Evolutionary conservation across 2,113 vertebrate species (phyloP), one percentile per base, ranked within the genome.

Genomic region (Passer montanus): DNA sequence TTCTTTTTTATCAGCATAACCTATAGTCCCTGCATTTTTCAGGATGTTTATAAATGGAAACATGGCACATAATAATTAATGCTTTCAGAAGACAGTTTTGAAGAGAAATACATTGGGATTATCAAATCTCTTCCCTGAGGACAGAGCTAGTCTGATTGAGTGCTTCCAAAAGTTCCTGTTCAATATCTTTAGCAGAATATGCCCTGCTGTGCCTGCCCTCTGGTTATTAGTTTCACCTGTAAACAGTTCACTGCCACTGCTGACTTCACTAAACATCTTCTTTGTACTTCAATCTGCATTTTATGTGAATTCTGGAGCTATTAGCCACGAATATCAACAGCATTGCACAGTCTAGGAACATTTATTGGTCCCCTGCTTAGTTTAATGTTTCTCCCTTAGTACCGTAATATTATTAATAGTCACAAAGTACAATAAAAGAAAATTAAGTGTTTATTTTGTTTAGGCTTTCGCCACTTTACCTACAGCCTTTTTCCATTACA

Each of bases 391-490:
- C 96, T 97, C 95, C 97, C 93, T 97, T 96, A 97, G 97, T 96
- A 93, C 93, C 76, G 35, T 96, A 97, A 97, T 97, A 97, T 97
- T 98, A 97, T 98, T 97, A 98, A 98, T 97, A 97, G 98, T 98
- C 97, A 96, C 91, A 94, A 96, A 95, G 95, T 95, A 98, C 95
- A 97, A 97, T 98, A 98, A 98, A 97, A 97, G 96, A 98, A 98
- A 98, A 98, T 97, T 96, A 97, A 98, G 97, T 96, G 95, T 98
- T 98, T 98, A 97, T 97, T 98, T 98, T 98, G 96, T 91, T 95
- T 96, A 97, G 98, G 95, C 94, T 95, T 98, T 96, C 14, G 83
- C 97, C 97, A 97, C 97, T 97, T 97, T 97, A 98, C 97, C 97
- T 98, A 97, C 94, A 98, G 97, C 96, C 90, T 96, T 98, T 98